phyloP scores from a whole-genome alignment of 2,888 invertebrate species.

The Calliopum simillimum region DNA sequence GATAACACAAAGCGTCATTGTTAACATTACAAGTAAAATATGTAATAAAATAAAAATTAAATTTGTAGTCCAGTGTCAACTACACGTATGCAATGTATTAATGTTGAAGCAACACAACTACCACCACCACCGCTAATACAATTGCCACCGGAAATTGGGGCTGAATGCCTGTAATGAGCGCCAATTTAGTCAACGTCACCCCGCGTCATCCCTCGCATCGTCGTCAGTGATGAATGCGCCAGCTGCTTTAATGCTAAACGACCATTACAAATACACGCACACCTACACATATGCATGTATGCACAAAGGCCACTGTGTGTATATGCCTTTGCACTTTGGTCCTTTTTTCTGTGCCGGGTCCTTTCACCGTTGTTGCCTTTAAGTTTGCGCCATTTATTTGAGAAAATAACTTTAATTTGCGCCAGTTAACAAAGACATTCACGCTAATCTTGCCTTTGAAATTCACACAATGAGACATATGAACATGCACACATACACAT shows the following conservation, averaged over 20 bases:
- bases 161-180: conserved; percentile 52
- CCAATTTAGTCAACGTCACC: conserved; percentile 50
- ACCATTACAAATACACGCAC: not conserved
- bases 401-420: conserved; percentile 21
- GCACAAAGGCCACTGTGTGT: not conserved
- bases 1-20: not conserved
- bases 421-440: conserved; percentile 34
- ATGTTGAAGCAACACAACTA: conserved; percentile 54
- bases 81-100: conserved; percentile 55
- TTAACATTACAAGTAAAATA: too few species aligned
- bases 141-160: conserved; percentile 2
- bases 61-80: conserved; percentile 30
- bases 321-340: not conserved
- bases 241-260: conserved; percentile 1
- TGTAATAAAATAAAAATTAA: too few species aligned
- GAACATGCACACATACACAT: conserved; percentile 12
- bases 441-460: conserved; percentile 52
- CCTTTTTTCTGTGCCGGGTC: not conserved
- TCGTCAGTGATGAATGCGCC: not conserved
- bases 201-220: not conserved
- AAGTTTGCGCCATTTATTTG: not conserved
- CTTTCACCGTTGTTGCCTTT: conserved; percentile 48
- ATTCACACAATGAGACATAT: conserved; percentile 5
- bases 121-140: conserved; percentile 31
- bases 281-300: not conserved